These are phyloP conservation scores for Trichomycterus rosablanca DNA, from an alignment of 2,113 vertebrate genomes.

Conservation along the genomic window DNA sequence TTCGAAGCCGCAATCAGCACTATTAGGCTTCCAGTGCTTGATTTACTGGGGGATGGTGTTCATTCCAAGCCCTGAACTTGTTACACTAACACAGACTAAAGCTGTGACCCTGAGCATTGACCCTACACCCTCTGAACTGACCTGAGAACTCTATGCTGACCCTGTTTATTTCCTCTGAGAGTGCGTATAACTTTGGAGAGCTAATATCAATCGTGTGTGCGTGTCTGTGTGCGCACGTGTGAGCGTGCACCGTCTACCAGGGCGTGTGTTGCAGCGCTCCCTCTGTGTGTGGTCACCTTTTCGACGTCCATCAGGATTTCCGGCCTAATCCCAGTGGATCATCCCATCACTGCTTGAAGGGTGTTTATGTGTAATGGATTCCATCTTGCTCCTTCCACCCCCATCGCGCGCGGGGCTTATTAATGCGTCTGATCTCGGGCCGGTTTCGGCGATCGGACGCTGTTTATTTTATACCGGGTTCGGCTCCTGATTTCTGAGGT, in stretches of 20 bases:
- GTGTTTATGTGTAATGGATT: slow-evolving; percentile 70
- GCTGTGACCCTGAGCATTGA: no score
- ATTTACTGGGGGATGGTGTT: no score
- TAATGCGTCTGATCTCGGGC: slow-evolving; percentile 17
- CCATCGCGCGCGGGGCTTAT: not conserved
- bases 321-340: slow-evolving; percentile 65
- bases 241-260: not conserved
- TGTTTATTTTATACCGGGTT: not conserved
- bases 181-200: no score
- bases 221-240: slow-evolving; percentile 12
- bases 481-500: not conserved
- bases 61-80: no score
- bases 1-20: no score
- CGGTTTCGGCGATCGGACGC: slow-evolving; percentile 18
- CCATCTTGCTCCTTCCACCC: slow-evolving; percentile 47
- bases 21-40: no score
- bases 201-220: not conserved
- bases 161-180: no score
- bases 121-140: no score
- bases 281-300: slow-evolving; percentile 65
- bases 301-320: slow-evolving; percentile 68
- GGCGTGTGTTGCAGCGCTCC: slow-evolving; percentile 37
- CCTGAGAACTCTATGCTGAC: no score
- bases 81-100: no score
- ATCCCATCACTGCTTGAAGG: slow-evolving; percentile 65